phyloP scores from a whole-genome alignment of 2,888 invertebrate genomes.

The Thymelicus lineola region DNA sequence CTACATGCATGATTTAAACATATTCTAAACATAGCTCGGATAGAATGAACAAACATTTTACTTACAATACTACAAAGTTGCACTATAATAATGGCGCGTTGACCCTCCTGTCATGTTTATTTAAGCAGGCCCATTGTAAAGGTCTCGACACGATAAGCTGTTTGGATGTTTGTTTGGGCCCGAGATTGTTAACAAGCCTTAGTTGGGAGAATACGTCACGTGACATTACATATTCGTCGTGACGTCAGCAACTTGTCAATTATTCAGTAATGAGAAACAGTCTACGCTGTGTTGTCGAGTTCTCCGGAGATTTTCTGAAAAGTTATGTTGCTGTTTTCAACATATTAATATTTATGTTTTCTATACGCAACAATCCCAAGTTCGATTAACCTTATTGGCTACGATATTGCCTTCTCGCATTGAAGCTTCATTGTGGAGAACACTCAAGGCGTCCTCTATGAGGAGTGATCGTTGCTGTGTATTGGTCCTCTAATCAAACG shows the following conservation, averaged over 20 bases:
- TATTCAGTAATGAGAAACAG: not conserved
- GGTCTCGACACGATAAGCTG: constrained; percentile 30
- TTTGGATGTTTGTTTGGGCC: constrained; percentile 20
- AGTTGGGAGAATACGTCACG: constrained; percentile 1
- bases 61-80: not conserved
- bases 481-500: too few species aligned
- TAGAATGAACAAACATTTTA: constrained; percentile 2
- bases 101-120: constrained; percentile 24
- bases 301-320: not conserved
- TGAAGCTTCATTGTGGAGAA: too few species aligned
- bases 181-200: constrained; percentile 21
- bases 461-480: too few species aligned
- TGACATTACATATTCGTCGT: constrained; percentile 5
- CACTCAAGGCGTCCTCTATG: too few species aligned
- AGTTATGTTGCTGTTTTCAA: too few species aligned
- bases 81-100: not conserved
- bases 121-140: constrained; percentile 23
- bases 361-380: too few species aligned
- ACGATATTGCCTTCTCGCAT: too few species aligned
- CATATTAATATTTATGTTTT: too few species aligned
- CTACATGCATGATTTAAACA: not conserved
- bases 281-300: not conserved
- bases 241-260: not conserved
- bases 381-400: too few species aligned
- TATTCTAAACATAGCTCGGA: not conserved